These are phyloP conservation scores for Rugalucina vietnamica DNA, from an alignment of 2,888 invertebrate genomes.

Conservation along the genomic window DNA sequence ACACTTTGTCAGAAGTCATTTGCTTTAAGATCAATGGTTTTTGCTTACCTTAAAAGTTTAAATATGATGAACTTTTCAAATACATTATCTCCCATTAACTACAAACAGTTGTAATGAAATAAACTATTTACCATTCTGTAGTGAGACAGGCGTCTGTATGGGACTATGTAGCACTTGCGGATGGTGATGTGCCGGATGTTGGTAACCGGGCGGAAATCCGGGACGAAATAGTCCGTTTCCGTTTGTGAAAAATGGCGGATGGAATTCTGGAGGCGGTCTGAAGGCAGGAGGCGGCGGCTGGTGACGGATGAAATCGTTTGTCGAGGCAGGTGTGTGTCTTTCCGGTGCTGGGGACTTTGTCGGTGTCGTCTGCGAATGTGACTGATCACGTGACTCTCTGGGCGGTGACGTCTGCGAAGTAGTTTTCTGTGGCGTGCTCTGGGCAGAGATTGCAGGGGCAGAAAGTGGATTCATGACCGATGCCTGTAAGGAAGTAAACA, in stretches of 20 bases:
- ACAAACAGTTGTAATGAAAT: neutral
- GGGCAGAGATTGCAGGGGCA: conserved; percentile 33
- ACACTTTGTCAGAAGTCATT: no score
- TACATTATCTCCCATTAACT: no score
- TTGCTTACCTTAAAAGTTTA: no score
- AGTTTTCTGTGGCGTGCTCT: conserved; percentile 48
- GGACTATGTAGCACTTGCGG: conserved; percentile 78
- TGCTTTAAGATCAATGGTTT: no score
- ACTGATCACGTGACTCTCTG: conserved; percentile 9
- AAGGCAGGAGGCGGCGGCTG: conserved; percentile 78
- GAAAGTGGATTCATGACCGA: conserved; percentile 45
- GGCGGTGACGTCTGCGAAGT: conserved; percentile 50
- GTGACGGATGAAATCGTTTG: conserved; percentile 77
- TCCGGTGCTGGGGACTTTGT: conserved; percentile 57
- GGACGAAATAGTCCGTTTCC: conserved; percentile 83
- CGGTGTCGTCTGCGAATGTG: conserved; percentile 43
- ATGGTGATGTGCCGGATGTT: conserved; percentile 81
- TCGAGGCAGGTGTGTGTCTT: conserved; percentile 66
- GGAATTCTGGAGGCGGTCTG: conserved; percentile 80
- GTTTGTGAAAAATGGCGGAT: conserved; percentile 81
- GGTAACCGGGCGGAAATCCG: conserved; percentile 78
- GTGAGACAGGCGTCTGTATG: conserved; percentile 68
- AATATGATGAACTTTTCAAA: no score
- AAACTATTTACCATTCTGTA: conserved; percentile 81
- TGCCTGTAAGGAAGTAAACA: conserved; percentile 51